Conservation (phyloP, 2,888 invertebrate genomes). For the Imbricaverruca yamaguchii region DNA sequence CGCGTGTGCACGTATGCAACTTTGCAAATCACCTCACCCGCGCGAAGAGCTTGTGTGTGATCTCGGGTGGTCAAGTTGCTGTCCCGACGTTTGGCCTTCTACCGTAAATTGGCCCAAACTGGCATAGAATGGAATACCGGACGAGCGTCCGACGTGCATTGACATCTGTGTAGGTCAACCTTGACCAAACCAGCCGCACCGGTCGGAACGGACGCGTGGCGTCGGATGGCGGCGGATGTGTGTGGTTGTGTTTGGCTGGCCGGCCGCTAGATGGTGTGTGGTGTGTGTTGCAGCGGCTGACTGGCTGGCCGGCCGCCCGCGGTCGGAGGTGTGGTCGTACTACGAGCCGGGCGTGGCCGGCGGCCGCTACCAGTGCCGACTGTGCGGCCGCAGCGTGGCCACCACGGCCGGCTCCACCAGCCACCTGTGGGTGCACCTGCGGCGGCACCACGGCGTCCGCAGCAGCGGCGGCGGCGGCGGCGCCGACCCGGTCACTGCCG, state of each 20-base stretch:
- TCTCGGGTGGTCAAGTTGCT: too few species aligned
- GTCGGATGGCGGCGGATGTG: too few species aligned
- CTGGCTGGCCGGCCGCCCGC: constrained; percentile 42
- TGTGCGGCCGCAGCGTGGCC: constrained; percentile 39
- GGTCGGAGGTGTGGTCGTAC: constrained; percentile 38
- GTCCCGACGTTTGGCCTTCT: too few species aligned
- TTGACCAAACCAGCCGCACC: too few species aligned
- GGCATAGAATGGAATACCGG: too few species aligned
- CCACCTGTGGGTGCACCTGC: constrained; percentile 40
- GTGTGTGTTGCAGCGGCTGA: constrained; percentile 42
- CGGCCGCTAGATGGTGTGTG: constrained; percentile 39
- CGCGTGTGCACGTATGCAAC: too few species aligned
- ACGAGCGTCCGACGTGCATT: too few species aligned
- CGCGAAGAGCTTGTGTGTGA: too few species aligned
- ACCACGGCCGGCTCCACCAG: constrained; percentile 39
- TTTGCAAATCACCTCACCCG: too few species aligned
- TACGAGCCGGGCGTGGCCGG: constrained; percentile 41
- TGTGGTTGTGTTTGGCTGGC: constrained; percentile 40
- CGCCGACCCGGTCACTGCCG: constrained; percentile 38
- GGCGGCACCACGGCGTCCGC: constrained; percentile 40
- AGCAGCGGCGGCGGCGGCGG: constrained; percentile 39
- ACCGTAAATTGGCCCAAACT: too few species aligned
- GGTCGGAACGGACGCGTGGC: too few species aligned
- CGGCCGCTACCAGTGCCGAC: constrained; percentile 41
- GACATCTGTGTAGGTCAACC: too few species aligned